Conservation (phyloP, 2,888 invertebrate species). For the Nomada lathburiana region DNA sequence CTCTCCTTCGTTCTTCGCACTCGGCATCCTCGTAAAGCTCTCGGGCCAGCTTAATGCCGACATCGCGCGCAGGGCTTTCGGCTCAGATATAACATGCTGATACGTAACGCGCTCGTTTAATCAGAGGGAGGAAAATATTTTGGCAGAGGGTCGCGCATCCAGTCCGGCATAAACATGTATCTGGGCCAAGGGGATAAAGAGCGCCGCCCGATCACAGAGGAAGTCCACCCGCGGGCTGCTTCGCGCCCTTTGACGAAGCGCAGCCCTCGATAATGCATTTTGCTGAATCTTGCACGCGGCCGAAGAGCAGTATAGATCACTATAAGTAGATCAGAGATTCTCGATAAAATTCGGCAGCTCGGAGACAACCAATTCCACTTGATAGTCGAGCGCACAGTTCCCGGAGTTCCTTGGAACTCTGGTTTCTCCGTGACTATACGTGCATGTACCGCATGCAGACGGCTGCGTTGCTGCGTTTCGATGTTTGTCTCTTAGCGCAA, state of each 20-base stretch:
- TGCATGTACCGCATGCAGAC: not conserved
- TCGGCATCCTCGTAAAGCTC: slow-evolving; percentile 28
- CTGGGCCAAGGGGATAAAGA: slow-evolving; percentile 41
- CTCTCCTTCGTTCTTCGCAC: slow-evolving; percentile 20
- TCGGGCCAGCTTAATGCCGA: slow-evolving; percentile 33
- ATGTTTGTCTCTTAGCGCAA: slow-evolving; percentile 11
- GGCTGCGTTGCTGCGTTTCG: not conserved
- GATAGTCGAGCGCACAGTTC: slow-evolving; percentile 4
- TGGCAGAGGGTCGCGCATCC: not conserved
- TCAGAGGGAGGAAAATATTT: slow-evolving; percentile 50
- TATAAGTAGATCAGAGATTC: slow-evolving; percentile 55
- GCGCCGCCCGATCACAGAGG: not conserved
- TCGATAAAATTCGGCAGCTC: slow-evolving; percentile 45
- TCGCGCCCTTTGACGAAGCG: slow-evolving; percentile 38
- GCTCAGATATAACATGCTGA: not conserved
- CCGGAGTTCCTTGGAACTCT: slow-evolving; percentile 25
- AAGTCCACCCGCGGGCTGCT: slow-evolving; percentile 15
- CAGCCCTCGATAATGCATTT: slow-evolving; percentile 51
- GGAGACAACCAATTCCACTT: slow-evolving; percentile 9
- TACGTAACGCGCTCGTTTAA: slow-evolving; percentile 33
- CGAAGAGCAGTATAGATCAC: slow-evolving; percentile 6
- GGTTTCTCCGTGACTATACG: not conserved
- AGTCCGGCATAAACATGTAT: slow-evolving; percentile 15
- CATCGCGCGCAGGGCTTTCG: slow-evolving; percentile 24
- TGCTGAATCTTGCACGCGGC: slow-evolving; percentile 33